A percentile compares a stretch with the other conserved stretches of the same genome.
Conservation (phyloP, 2,888 invertebrate species). For the Xanthostigma xanthostigma region DNA sequence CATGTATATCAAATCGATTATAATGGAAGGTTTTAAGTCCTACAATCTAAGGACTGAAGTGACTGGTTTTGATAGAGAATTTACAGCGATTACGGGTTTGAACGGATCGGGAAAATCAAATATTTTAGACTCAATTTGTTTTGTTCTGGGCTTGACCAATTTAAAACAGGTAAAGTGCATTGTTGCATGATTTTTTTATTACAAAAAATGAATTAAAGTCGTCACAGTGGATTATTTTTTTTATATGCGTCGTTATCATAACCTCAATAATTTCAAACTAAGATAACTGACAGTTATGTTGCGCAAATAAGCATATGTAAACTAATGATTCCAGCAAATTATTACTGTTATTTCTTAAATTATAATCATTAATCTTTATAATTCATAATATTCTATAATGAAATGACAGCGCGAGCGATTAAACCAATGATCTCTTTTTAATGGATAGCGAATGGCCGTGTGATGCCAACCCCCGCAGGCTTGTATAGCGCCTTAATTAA, state of each 20-base stretch:
- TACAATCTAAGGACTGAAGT: slow-evolving; percentile 88
- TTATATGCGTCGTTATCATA: not conserved
- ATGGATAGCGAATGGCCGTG: no score
- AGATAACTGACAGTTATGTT: no score
- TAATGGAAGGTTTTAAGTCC: slow-evolving; percentile 95
- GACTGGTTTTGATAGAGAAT: slow-evolving; percentile 81
- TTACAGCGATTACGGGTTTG: slow-evolving; percentile 95
- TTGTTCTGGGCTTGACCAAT: slow-evolving; percentile 89
- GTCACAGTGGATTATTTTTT: not conserved
- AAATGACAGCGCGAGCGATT: no score
- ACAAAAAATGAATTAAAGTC: not conserved
- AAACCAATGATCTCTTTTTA: no score
- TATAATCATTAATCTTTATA: no score
- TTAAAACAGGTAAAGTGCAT: slow-evolving; percentile 62
- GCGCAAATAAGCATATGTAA: no score
- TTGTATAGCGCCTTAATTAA: no score
- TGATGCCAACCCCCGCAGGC: no score
- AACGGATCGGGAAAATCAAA: slow-evolving; percentile 98
- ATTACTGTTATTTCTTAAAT: no score
- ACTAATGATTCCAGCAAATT: no score
- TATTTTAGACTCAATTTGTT: slow-evolving; percentile 94
- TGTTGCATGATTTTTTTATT: slow-evolving; percentile 5
- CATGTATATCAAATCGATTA: slow-evolving; percentile 86
- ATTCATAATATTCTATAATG: no score
- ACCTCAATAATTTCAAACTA: no score